Evolutionary conservation across 2,888 invertebrate genomes (phyloP).

Genomic region (Plagiodera versicolora): DNA sequence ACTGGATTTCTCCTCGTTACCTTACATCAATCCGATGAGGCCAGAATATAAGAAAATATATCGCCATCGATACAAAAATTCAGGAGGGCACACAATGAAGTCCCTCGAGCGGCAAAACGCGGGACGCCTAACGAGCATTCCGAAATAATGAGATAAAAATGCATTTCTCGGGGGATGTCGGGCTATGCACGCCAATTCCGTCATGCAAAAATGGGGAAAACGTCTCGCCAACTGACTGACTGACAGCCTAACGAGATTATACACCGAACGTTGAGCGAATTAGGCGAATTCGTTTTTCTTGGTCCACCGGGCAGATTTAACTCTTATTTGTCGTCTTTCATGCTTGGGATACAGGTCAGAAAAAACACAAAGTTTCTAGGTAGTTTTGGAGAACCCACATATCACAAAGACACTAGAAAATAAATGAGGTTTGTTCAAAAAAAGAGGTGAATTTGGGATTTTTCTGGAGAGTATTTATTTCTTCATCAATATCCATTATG

Average conservation of each 20-base stretch:
- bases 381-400: too few relatives aligned
- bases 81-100: conserved; percentile 3
- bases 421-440: too few relatives aligned
- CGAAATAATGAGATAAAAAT: conserved; percentile 28
- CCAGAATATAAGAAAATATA: background rate
- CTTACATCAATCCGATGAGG: background rate
- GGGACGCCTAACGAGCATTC: conserved; percentile 15
- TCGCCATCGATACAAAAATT: conserved; percentile 9
- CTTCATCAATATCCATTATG: too few relatives aligned
- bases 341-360: too few relatives aligned
- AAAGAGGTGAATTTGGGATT: too few relatives aligned
- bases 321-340: too few relatives aligned
- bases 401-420: too few relatives aligned
- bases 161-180: conserved; percentile 14
- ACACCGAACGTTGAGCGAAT: background rate
- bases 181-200: background rate
- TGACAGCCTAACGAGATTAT: background rate
- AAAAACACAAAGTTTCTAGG: too few relatives aligned
- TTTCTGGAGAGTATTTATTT: too few relatives aligned
- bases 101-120: background rate
- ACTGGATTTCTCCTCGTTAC: conserved; percentile 3
- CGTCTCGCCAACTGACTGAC: background rate
- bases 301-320: background rate
- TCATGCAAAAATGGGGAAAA: background rate
- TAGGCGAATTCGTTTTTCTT: background rate